Evolutionary conservation across 2,113 vertebrate genomes (phyloP), one percentile per base, ranked within the genome.

Genomic region (Microtus richardsoni): DNA sequence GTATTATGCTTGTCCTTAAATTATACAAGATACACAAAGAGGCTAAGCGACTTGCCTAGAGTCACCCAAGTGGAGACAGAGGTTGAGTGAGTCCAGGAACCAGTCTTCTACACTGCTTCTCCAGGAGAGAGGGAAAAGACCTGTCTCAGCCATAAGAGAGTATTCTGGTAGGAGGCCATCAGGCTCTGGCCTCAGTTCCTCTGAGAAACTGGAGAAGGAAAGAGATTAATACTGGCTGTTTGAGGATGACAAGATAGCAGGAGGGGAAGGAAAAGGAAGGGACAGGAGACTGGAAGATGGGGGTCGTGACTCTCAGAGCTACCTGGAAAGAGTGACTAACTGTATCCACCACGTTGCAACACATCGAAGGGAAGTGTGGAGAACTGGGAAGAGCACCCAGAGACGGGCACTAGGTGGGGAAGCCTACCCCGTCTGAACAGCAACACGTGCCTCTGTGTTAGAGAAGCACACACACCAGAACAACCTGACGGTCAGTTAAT

Each of bases 1-100:
- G 39, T 82, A 41, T 44, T 82, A 47, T 39, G 54, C 78, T 41
- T 70, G 66, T 16, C 87, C 68, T 91, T 75, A 70, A 79, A 88
- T 79, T 89, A 93, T 17, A 94, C 77, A n/a, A 88, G 91, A 73
- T 71, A 26, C 64, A 80, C 71, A 95, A 88, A 94, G 66, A 96
- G 64, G 70, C 74, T 95, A 90, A 91, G 68, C 74, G 91, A 49
- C 54, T 93, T 90, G 14, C 13, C 49, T 21, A 73, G 80, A 21
- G 44, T 85, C 58, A 82, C 68, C 80, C 19, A 96, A 19, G 66
- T 28, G 5, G 79, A 93, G 58, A 84, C 14, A 79, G 7, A n/a
- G 8, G 60, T 73, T 94, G 90, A 88, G 95, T 94, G 90, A 88
- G 95, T 9, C 21, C 39, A 82, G 73, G 86, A 91, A 87, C 54